Evolutionary conservation across 2,888 invertebrate species (phyloP).

Genomic region (Schrankia costaestrigalis): DNA sequence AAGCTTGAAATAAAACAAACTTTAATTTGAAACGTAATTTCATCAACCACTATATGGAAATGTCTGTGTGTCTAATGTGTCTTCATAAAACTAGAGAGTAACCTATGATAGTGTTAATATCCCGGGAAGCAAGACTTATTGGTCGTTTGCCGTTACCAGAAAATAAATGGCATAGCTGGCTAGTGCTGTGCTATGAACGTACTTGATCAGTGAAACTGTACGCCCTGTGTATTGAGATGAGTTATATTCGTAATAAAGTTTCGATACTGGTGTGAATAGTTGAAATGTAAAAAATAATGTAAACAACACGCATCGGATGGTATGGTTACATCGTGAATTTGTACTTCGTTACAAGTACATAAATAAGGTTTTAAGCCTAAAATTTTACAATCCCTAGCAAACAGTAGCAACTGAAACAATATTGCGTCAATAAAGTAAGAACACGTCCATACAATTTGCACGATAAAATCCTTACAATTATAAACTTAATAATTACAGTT

Average conservation of each 20-base stretch:
- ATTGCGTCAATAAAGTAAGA: too few relatives aligned
- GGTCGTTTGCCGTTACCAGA: conserved; percentile 74
- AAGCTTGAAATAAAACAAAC: conserved; percentile 21
- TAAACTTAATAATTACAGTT: neutral
- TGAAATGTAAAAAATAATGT: too few relatives aligned
- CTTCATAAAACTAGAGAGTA: conserved; percentile 77
- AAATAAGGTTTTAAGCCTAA: too few relatives aligned
- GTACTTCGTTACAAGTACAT: too few relatives aligned
- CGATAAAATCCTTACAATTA: too few relatives aligned
- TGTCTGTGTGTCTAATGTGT: conserved; percentile 66
- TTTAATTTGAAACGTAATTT: conserved; percentile 26
- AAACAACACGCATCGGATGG: too few relatives aligned
- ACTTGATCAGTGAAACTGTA: conserved; percentile 34
- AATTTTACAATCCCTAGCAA: too few relatives aligned
- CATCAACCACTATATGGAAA: conserved; percentile 60
- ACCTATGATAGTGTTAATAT: conserved; percentile 80
- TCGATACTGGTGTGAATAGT: too few relatives aligned
- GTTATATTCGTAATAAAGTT: conserved; percentile 28
- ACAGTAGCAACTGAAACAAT: too few relatives aligned
- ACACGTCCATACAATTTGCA: too few relatives aligned
- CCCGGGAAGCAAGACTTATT: conserved; percentile 77
- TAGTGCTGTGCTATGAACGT: conserved; percentile 33
- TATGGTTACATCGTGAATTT: too few relatives aligned
- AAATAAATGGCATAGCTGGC: conserved; percentile 68
- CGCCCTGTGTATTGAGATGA: conserved; percentile 26